Evolutionary conservation across 2,113 vertebrate genomes (phyloP), one percentile per base, ranked within the genome.

Genomic region (Sylvilagus bachmani): DNA sequence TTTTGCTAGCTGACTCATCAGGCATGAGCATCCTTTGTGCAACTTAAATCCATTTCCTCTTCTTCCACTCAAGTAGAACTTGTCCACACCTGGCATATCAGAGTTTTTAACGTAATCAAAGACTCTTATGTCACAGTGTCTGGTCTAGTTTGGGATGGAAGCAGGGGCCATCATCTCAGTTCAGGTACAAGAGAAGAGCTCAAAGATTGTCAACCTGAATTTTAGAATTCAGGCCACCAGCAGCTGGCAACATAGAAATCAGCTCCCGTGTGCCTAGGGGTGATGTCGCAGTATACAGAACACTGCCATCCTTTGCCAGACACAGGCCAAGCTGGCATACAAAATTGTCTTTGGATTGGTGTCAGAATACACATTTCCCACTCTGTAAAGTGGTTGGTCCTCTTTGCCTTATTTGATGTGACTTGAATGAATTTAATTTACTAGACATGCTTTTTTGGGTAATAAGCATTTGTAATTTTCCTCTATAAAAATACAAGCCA

Each of bases 341-440:
- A 86, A 70, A 94, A 90, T 44, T 22, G 64, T 89, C 93, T 93
- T 66, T 38, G 9, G 33, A 77, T 71, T 83, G 53, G 27, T 36
- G 70, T 84, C 83, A 91, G 80, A 84, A 58, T 96, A 78, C 83
- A 92, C 74, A 89, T 92, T 75, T 93, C 78, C 95, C 75, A 61
- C 62, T 88, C 81, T 73, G 29, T 91, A n/a, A 77, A 87, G 49
- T 81, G 62, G 51, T 94, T 73, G 17, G 55, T 93, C 44, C 44
- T 84, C 62, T 93, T 13, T 91, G 67, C 89, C n/a, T 87, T 89
- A 49, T 81, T 81, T 86, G 36, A 85, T 94, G 55, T 86, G 71
- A 55, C 69, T 85, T 80, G 53, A 89, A 69, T 86, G 86, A 93
- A 94, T 85, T 95, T 96, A 91, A 97, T 94, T 94, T 96, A 67